These are phyloP conservation scores for Phataginus tricuspis DNA, from an alignment of 2,797 vertebrate genomes.

Conservation along the genomic window DNA sequence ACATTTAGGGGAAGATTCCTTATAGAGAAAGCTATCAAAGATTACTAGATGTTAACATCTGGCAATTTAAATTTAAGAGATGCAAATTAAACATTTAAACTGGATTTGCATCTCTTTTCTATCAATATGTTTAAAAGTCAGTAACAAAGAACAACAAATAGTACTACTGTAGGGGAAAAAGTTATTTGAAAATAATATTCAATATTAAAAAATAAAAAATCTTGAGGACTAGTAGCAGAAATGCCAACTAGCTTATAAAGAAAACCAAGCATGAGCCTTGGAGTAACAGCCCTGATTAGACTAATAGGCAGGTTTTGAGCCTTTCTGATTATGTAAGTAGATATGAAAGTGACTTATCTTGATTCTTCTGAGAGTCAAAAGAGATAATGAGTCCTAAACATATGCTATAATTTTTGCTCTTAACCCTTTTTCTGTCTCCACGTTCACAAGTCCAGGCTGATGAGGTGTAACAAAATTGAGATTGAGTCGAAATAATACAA, in stretches of 20 bases:
- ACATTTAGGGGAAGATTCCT: background rate
- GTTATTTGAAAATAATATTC: background rate
- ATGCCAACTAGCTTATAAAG: background rate
- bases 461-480: background rate
- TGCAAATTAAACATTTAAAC: background rate
- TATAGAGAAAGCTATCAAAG: background rate
- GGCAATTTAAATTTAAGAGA: conserved; percentile 13
- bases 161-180: background rate
- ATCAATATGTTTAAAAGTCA: background rate
- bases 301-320: background rate
- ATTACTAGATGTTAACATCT: background rate
- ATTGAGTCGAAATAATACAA: background rate
- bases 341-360: background rate
- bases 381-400: background rate
- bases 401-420: background rate
- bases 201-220: background rate
- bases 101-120: background rate
- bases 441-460: background rate
- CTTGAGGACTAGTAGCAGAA: background rate
- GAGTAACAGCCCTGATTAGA: background rate
- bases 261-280: background rate
- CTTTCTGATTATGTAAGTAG: background rate
- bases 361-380: conserved; percentile 17
- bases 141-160: background rate
- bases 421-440: background rate